Percentiles rank a stretch among this genome's conserved stretches.
These are phyloP conservation scores for Icerya purchasi DNA, from an alignment of 2,888 invertebrate genomes.

Conservation along the genomic window DNA sequence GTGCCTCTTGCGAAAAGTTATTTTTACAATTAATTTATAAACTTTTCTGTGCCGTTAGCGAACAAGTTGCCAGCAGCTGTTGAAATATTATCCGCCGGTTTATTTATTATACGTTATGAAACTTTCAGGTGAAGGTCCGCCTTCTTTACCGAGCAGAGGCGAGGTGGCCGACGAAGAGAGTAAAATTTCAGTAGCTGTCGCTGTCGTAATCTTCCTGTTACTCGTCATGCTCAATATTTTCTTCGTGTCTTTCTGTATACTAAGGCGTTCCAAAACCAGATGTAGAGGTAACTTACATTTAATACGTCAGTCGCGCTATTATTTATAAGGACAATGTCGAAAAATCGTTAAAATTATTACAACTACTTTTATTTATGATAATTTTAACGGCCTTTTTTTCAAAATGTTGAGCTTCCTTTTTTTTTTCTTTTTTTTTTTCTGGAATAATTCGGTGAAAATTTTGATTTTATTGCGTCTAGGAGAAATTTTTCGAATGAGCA, in stretches of 20 bases:
- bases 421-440: not conserved
- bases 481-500: no score
- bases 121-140: conserved; percentile 11
- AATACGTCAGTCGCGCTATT: not conserved
- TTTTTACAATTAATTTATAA: no score
- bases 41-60: no score
- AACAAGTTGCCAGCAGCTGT: no score
- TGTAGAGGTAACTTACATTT: conserved; percentile 6
- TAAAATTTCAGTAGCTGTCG: conserved; percentile 11
- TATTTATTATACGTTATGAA: no score
- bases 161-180: conserved; percentile 4
- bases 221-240: conserved; percentile 7
- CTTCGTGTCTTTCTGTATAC: conserved; percentile 9
- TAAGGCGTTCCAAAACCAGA: conserved; percentile 8
- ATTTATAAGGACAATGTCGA: no score
- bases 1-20: no score
- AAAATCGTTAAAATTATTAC: no score
- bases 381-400: not conserved
- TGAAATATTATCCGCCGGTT: no score
- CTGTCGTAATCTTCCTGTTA: conserved; percentile 1
- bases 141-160: conserved; percentile 10
- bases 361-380: not conserved
- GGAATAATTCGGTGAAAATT: no score
- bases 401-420: not conserved
- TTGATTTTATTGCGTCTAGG: no score